Evolutionary conservation across 2,888 invertebrate species (phyloP).

Genomic region (Hirudinaria manillensis): DNA sequence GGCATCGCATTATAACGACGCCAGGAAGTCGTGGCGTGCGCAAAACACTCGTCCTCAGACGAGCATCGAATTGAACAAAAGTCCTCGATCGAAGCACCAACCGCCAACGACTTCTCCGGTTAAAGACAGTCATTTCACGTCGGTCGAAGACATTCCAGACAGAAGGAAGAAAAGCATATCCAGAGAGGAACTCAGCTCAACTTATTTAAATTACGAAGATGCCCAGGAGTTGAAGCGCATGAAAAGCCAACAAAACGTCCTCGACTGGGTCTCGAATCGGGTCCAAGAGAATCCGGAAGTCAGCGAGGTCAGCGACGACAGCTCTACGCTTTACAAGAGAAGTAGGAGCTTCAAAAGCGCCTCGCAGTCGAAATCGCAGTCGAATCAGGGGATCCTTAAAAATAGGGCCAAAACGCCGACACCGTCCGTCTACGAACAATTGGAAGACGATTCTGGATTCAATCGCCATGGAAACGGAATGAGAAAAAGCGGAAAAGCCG

Average conservation of each 20-base stretch:
- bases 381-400: not conserved
- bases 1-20: not conserved
- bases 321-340: not conserved
- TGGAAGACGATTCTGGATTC: constrained; percentile 11
- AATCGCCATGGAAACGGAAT: not conserved
- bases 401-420: not conserved
- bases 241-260: not conserved
- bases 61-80: too few relatives aligned
- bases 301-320: not conserved
- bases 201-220: not conserved
- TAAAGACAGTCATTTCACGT: not conserved
- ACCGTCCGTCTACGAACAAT: constrained; percentile 15
- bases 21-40: not conserved
- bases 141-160: not conserved
- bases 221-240: not conserved
- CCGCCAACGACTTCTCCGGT: not conserved
- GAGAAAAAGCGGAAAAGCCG: constrained; percentile 5
- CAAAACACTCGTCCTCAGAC: too few relatives aligned
- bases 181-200: not conserved
- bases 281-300: too few relatives aligned
- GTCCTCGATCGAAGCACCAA: too few relatives aligned
- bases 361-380: not conserved
- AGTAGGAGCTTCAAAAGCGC: constrained; percentile 4
- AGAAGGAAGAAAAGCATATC: too few relatives aligned
- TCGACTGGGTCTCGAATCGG: not conserved